Evolutionary conservation across 2,797 vertebrate genomes (phyloP), one percentile per base, ranked within the genome.

Genomic region (Numenius phaeopus): DNA sequence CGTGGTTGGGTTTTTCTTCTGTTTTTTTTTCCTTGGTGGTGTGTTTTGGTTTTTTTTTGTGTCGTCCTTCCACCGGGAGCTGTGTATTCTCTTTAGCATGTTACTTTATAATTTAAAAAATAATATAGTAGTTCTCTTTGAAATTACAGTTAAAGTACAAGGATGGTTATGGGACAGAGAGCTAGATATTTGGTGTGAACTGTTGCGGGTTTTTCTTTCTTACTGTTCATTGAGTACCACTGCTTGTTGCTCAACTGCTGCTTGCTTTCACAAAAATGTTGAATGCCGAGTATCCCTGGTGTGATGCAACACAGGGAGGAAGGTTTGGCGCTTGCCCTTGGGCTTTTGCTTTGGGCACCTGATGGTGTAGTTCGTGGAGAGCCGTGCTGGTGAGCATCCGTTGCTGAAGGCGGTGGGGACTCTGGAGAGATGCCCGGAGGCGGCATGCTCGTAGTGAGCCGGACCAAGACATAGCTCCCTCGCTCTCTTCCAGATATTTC

Each of bases 391-490:
- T 67, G 55, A 79, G 32, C 65, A 29, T 59, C n/a, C 15, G 9
- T 34, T 67, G 76, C 91, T 83, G 65, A 44, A 17, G 24, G 66
- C 0, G 0, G 1, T 14, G 54, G 50, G 46, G 47, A 13, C 46
- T 90, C 65, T 65, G 72, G 39, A 62, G 47, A 59, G 54, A 29
- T 75, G 49, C 76, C 69, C 2, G 1, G 29, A 78, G 79, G 44
- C 3, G 1, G 65, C 3, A 8, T 87, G 49, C 0, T 0, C 1
- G 5, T 62, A 32, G 39, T 22, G 52, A 94, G 57, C 76, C 22
- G 9, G 65, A 80, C 44, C 26, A 29, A 91, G 44, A 37, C 79
- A 83, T 61, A 78, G 46, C 39, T 83, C 14, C 57, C 47, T 92
- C 0, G 2, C n/a, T 67, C 19, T 81, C 42, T 66, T 77, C 11